Evolutionary conservation across 2,888 invertebrate species (phyloP), one percentile per base, ranked within the genome.

Genomic region (Apotomis betuletana): DNA sequence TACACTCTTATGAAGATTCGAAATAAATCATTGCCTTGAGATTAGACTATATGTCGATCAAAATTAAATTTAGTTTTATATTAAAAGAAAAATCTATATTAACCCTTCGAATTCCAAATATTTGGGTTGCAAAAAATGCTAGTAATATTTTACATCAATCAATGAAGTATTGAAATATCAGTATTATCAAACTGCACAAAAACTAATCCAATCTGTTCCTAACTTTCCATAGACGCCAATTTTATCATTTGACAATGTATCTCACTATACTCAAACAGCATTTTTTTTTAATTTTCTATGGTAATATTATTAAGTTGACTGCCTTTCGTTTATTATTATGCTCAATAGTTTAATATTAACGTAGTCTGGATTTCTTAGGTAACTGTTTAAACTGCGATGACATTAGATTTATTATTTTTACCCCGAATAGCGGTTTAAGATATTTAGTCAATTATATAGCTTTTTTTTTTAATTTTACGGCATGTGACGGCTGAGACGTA

Each of bases 371-470:
- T 77, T 77, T 83, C 80, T 86, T 83, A 82, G 83, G 79, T 84
- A 83, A 80, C 59, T 70, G 63, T 70, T 74, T 73, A 67, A 57
- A 71, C 65, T 71, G 73, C 85, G 86, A 87, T 86, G 90, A 89
- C 86, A 86, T 88, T 90, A 90, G 88, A 85, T 65, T 65, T 65
- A 88, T 89, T 85, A 85, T 83, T 81, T 85, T 85, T 78, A 76
- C 74, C 84, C 85, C 85, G 79, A 78, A 79, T 90, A 89, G 89
- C 87, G 83, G 82, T 87, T 86, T 91, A 92, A 92, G 92, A 85
- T 93, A 91, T 92, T 91, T 92, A 93, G 93, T 92, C 92, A 92
- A 93, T 92, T 92, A 93, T 90, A 88, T 89, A 90, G 88, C 87
- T 91, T 90, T 88, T 85, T n/a, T 83, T 87, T 83, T 83, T 83